Conservation (phyloP, 2,797 vertebrate genomes). For the Capromys pilorides region DNA sequence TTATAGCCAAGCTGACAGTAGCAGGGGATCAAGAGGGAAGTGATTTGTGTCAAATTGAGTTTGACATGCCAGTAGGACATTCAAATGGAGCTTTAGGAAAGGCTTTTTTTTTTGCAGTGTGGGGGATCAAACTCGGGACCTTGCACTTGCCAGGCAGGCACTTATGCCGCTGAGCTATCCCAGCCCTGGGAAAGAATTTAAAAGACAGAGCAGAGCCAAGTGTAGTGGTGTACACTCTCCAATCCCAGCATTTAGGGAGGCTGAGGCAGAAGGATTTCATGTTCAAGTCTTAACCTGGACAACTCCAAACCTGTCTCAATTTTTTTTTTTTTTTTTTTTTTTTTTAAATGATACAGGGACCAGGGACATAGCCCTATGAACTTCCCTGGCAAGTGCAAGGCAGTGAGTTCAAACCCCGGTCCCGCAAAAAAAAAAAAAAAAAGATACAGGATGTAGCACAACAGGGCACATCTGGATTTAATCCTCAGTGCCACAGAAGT, state of each 20-base stretch:
- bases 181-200: not conserved
- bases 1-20: conserved; percentile 13
- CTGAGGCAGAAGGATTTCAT: not conserved
- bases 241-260: not conserved
- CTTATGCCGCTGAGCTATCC: too few relatives aligned
- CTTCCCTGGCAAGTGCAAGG: too few relatives aligned
- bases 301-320: not conserved
- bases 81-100: not conserved
- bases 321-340: too few relatives aligned
- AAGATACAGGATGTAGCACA: not conserved
- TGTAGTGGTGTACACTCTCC: not conserved
- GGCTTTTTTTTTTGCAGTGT: too few relatives aligned
- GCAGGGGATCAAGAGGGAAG: not conserved
- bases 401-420: too few relatives aligned
- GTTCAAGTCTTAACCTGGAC: not conserved
- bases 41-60: not conserved
- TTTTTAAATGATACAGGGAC: not conserved
- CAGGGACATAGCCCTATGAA: too few relatives aligned
- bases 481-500: not conserved
- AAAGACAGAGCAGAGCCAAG: not conserved
- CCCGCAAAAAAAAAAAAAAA: not conserved
- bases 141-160: too few relatives aligned
- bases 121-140: too few relatives aligned
- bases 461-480: not conserved
- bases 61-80: not conserved